Conservation (phyloP, 1,140 invertebrate species). For the Bombus confusus region DNA sequence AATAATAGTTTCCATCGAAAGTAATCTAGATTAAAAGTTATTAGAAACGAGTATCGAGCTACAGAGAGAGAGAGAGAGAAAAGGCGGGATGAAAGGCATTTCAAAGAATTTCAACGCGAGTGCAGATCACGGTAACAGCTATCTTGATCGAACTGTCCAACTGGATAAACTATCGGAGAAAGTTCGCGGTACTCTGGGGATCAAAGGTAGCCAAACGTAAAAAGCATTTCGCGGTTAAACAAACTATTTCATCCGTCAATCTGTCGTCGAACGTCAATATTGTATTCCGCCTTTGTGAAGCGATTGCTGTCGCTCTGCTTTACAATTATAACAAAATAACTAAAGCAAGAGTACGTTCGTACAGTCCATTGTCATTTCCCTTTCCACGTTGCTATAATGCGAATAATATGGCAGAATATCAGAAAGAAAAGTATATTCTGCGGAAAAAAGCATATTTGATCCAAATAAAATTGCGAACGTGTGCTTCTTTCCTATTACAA, state of each 20-base stretch:
- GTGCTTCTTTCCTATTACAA: background rate
- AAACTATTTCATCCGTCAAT: slow-evolving; percentile 29
- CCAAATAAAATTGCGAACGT: background rate
- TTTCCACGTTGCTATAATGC: background rate
- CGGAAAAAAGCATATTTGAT: background rate
- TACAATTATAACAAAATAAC: background rate
- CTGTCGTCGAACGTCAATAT: background rate
- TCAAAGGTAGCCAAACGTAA: background rate
- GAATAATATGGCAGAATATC: background rate
- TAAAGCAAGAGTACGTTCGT: background rate
- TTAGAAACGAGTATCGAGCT: background rate
- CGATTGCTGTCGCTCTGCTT: background rate
- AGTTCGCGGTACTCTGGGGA: slow-evolving; percentile 9
- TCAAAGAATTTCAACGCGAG: slow-evolving; percentile 5
- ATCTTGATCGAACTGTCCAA: slow-evolving; percentile 34
- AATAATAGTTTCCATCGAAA: background rate
- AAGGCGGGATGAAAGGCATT: background rate
- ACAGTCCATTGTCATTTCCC: background rate
- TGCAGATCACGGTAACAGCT: background rate
- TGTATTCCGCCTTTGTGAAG: background rate
- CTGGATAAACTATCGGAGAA: slow-evolving; percentile 35
- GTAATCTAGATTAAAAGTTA: background rate
- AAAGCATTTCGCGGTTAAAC: slow-evolving; percentile 22
- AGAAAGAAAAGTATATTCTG: background rate
- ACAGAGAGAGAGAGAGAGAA: background rate